A percentile compares a stretch with the other conserved stretches of the same genome.
These are phyloP conservation scores for Megaceryle maxima DNA, from an alignment of 2,113 vertebrate species.

Conservation along the genomic window DNA sequence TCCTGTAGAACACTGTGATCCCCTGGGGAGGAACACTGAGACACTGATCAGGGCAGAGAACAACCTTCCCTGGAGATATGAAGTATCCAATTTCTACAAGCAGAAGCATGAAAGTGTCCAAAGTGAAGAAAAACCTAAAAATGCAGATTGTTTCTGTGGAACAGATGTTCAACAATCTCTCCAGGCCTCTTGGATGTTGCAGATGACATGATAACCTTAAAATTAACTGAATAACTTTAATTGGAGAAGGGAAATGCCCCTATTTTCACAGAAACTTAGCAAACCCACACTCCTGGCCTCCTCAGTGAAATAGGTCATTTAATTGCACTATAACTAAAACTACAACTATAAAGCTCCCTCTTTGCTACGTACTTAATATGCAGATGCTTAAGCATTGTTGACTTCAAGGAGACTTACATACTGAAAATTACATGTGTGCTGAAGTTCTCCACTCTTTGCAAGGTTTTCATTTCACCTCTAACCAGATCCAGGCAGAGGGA, in stretches of 20 bases:
- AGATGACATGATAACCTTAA: conserved; percentile 15
- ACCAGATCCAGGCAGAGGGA: not conserved
- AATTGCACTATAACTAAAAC: not conserved
- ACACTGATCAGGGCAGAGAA: not conserved
- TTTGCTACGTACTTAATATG: not conserved
- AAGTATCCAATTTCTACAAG: not conserved
- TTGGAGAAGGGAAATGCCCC: not conserved
- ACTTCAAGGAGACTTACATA: not conserved
- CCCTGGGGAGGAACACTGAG: fast-evolving
- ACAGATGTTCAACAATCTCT: conserved; percentile 19
- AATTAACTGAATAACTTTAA: not conserved
- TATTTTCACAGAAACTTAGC: not conserved
- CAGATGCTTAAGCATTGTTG: not conserved
- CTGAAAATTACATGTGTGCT: not conserved
- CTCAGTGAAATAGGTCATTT: not conserved
- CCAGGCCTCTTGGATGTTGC: not conserved
- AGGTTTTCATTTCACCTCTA: not conserved
- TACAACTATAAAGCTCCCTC: not conserved
- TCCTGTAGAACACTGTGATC: not conserved
- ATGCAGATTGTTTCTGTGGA: not conserved
- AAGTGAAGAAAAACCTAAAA: not conserved
- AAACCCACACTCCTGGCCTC: not conserved
- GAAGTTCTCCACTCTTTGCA: not conserved
- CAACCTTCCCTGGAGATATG: not conserved
- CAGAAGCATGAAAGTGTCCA: not conserved